Percentiles rank a stretch among this genome's conserved stretches.
Conservation (phyloP, 2,113 vertebrate genomes). For the Egretta garzetta region DNA sequence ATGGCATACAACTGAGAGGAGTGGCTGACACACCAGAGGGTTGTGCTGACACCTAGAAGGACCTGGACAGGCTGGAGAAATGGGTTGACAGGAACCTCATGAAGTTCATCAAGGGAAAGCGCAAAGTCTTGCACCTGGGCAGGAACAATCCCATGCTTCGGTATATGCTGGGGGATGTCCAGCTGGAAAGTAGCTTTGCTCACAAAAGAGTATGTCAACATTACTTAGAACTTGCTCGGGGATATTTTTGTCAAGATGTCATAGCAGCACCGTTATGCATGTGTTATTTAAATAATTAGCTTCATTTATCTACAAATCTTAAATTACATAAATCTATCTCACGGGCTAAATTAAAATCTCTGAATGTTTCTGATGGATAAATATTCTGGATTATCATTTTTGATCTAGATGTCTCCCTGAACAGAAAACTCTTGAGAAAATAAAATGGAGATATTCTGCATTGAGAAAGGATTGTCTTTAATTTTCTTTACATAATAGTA, state of each 20-base stretch:
- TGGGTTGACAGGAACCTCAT: no score
- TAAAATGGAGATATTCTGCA: not conserved
- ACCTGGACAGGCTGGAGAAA: not conserved
- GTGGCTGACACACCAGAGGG: not conserved
- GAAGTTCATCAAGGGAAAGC: not conserved
- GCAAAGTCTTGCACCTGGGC: not conserved
- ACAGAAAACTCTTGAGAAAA: not conserved
- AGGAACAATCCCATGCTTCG: not conserved
- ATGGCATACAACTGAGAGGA: not conserved
- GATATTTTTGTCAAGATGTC: not conserved
- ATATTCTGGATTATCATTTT: not conserved
- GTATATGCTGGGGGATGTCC: not conserved
- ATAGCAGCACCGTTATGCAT: not conserved
- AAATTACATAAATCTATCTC: not conserved
- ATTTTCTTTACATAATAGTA: not conserved
- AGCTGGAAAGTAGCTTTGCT: not conserved
- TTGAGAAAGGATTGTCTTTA: not conserved
- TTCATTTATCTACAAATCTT: not conserved
- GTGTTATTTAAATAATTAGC: not conserved
- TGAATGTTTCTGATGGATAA: not conserved
- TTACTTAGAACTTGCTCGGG: not conserved
- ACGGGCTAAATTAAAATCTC: not conserved
- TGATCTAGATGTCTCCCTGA: not conserved
- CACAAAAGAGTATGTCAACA: not conserved
- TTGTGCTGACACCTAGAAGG: not conserved